A percentile compares a stretch with the other conserved stretches of the same genome.
Conservation (phyloP, 1,140 invertebrate species). For the Lordiphosa collinella region DNA sequence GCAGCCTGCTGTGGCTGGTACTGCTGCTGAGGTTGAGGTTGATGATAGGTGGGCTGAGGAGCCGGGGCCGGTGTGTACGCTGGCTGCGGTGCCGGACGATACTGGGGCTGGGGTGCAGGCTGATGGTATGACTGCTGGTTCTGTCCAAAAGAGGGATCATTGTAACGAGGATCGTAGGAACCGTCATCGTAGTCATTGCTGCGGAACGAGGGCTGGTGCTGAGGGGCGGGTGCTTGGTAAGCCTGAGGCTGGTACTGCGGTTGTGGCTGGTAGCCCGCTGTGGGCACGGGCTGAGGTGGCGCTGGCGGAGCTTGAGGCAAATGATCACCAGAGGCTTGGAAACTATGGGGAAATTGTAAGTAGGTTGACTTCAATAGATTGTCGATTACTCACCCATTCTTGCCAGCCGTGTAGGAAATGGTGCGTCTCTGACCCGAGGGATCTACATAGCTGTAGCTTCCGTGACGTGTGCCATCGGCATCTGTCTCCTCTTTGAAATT, state of each 20-base stretch:
- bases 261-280: constrained; percentile 81
- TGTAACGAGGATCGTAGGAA: constrained; percentile 80
- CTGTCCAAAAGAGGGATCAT: constrained; percentile 75
- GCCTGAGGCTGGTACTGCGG: constrained; percentile 79
- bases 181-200: constrained; percentile 82
- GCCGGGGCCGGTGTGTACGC: constrained; percentile 79
- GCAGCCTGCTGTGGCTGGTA: constrained; percentile 68
- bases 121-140: constrained; percentile 69
- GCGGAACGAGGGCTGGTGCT: constrained; percentile 76
- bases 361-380: not conserved
- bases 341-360: constrained; percentile 65
- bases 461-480: constrained; percentile 89
- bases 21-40: constrained; percentile 78
- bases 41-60: constrained; percentile 78
- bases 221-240: constrained; percentile 61
- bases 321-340: constrained; percentile 88
- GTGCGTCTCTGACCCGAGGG: constrained; percentile 89
- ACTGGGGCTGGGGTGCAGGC: constrained; percentile 68
- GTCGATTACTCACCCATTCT: constrained; percentile 84
- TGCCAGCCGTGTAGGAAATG: constrained; percentile 91
- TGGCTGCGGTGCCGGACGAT: constrained; percentile 77
- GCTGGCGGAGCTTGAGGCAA: constrained; percentile 86
- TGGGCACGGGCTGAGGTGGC: constrained; percentile 81
- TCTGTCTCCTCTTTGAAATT: constrained; percentile 93
- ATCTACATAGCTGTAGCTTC: constrained; percentile 92